These are phyloP conservation scores for Nothoprocta perdicaria DNA, from an alignment of 2,113 vertebrate genomes.

Conservation along the genomic window DNA sequence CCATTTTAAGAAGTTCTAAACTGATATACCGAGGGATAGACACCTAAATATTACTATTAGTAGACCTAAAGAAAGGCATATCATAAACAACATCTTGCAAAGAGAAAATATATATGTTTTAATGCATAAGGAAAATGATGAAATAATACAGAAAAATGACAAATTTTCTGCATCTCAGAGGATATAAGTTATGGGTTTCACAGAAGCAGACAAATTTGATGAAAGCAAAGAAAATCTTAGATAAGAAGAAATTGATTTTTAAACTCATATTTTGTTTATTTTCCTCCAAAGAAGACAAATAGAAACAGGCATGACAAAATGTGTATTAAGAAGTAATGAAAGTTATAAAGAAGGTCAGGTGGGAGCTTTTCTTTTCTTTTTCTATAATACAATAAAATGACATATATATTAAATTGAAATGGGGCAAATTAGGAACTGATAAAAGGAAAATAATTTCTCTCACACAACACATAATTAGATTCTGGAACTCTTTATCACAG, in stretches of 20 bases:
- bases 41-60: neutral
- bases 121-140: neutral
- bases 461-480: slow-evolving; percentile 63
- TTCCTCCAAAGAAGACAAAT: slow-evolving; percentile 52
- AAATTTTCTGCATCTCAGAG: neutral
- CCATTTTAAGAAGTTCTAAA: neutral
- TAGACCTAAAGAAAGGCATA: neutral
- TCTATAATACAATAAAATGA: slow-evolving; percentile 60
- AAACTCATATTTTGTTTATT: slow-evolving; percentile 56
- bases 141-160: neutral
- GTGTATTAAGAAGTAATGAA: slow-evolving; percentile 62
- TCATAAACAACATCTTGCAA: neutral
- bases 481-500: slow-evolving; percentile 31
- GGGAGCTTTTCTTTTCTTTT: slow-evolving; percentile 57
- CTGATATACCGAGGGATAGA: neutral
- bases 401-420: slow-evolving; percentile 64
- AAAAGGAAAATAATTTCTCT: slow-evolving; percentile 71
- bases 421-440: slow-evolving; percentile 61
- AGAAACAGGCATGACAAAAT: slow-evolving; percentile 51
- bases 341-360: slow-evolving; percentile 63
- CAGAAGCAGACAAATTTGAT: neutral
- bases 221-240: neutral
- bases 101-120: neutral
- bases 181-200: slow-evolving; percentile 6
- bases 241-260: slow-evolving; percentile 26